phyloP scores from a whole-genome alignment of 2,797 vertebrate species.

The Trematomus bernacchii region DNA sequence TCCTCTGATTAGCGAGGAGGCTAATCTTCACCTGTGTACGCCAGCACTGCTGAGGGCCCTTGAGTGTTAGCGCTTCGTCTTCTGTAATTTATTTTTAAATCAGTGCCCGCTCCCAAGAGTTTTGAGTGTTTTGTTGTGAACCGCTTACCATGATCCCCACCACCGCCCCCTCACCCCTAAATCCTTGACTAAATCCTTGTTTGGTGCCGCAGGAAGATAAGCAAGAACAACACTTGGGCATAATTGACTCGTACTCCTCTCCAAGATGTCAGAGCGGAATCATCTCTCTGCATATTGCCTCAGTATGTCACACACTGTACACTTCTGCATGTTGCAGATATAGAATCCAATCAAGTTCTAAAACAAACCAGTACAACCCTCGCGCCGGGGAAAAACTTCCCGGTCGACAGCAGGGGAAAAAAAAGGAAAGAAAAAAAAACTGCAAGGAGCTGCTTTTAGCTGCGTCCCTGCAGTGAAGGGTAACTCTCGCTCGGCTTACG shows the following conservation, averaged over 20 bases:
- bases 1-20: constrained; percentile 87
- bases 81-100: constrained; percentile 89
- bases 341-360: constrained; percentile 84
- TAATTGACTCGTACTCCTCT: constrained; percentile 87
- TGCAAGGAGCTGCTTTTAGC: constrained; percentile 71
- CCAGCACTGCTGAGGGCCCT: constrained; percentile 86
- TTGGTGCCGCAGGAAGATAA: constrained; percentile 88
- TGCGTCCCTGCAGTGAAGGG: constrained; percentile 43
- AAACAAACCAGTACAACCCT: constrained; percentile 77
- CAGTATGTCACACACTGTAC: constrained; percentile 78
- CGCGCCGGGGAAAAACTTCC: constrained; percentile 68
- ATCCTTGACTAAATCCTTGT: constrained; percentile 88
- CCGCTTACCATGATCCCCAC: constrained; percentile 88
- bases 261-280: constrained; percentile 85
- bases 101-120: constrained; percentile 87
- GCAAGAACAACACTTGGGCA: constrained; percentile 88
- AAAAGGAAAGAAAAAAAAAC: constrained; percentile 24
- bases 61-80: constrained; percentile 87
- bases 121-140: constrained; percentile 89
- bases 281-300: constrained; percentile 84
- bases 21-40: constrained; percentile 88
- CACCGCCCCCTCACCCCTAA: constrained; percentile 86
- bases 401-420: constrained; percentile 58
- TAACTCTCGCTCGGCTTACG: constrained; percentile 63
- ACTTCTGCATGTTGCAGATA: constrained; percentile 82